These are phyloP conservation scores for Muricea muricata DNA, from an alignment of 92 coral and sea anemone genomes.

Conservation along the genomic window DNA sequence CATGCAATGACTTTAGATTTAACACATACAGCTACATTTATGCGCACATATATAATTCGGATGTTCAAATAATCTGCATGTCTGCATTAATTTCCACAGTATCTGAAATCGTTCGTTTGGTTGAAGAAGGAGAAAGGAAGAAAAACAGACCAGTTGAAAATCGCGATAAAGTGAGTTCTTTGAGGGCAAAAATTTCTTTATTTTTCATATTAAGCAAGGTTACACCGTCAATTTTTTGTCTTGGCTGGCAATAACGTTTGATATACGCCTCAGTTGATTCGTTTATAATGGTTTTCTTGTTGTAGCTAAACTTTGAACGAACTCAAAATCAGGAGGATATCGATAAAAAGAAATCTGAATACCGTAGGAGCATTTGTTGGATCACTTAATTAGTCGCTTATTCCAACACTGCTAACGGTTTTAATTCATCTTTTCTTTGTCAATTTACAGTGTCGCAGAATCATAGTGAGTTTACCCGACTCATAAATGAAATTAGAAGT, in stretches of 20 bases:
- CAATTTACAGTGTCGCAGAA: slow-evolving; percentile 85
- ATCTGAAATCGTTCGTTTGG: slow-evolving; percentile 74
- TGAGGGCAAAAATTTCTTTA: not conserved
- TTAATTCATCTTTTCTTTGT: no score
- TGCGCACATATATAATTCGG: no score
- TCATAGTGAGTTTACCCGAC: slow-evolving; percentile 69
- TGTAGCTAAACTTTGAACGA: slow-evolving; percentile 64
- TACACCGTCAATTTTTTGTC: no score
- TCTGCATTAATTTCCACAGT: no score
- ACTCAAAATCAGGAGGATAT: slow-evolving; percentile 79
- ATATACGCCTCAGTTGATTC: no score
- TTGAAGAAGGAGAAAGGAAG: slow-evolving; percentile 78
- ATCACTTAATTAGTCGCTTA: no score
- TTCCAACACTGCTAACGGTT: no score
- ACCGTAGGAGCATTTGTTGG: slow-evolving; percentile 57
- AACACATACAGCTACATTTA: no score
- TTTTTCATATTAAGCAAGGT: not conserved
- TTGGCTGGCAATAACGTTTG: no score
- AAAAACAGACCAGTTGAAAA: slow-evolving; percentile 44
- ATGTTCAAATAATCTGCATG: no score
- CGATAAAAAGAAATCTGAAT: slow-evolving; percentile 69
- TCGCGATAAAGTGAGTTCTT: slow-evolving; percentile 21
- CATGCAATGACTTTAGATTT: no score
- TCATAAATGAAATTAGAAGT: slow-evolving; percentile 70
- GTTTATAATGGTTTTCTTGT: not conserved